Evolutionary conservation across 2,888 invertebrate species (phyloP), one percentile per base, ranked within the genome.

Genomic region (Thecocarcelia acutangulata): DNA sequence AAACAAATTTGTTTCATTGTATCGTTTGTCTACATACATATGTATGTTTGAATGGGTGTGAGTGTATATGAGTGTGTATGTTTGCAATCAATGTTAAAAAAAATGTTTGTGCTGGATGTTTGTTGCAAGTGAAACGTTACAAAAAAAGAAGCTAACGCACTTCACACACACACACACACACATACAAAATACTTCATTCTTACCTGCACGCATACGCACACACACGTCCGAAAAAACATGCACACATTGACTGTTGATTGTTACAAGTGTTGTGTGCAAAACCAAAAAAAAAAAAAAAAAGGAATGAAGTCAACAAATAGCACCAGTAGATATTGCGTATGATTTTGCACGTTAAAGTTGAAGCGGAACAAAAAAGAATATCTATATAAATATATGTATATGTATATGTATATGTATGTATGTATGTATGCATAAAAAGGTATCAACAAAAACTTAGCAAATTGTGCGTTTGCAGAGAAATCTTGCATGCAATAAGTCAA

Each of bases 181-280:
- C 19, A 52, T 19, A 42, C 15, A n/a, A 33, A 66, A 24, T 46
- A 46, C 24, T 17, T 59, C 33, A 33, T 50, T 54, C n/a, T n/a
- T 12, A 50, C 15, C 59, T 28, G 24, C 6, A 17, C 19, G 52
- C 52, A 59, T 48, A 54, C 52, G 44, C 40, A 63, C 17, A 15
- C 52, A 58, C 13, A 19, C 21, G 24, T 17, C 58, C 37, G 33
- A 3, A 13, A 19, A 46, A 5, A 56, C 37, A 17, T n/a, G 9
- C 46, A 59, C 52, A 54, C 61, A 48, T 37, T 58, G 63, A 66
- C 59, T 72, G 56, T 56, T 68, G 76, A 76, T 78, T 74, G 63
- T 69, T 73, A 64, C 58, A 73, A 77, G 54, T 68, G 69, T 73
- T 69, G 63, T 69, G 58, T 58, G 56, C 15, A 80, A 63, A 75